A percentile compares a stretch with the other conserved stretches of the same genome.
phyloP scores from a whole-genome alignment of 2,888 invertebrate species.

The Xestobium rufovillosum region DNA sequence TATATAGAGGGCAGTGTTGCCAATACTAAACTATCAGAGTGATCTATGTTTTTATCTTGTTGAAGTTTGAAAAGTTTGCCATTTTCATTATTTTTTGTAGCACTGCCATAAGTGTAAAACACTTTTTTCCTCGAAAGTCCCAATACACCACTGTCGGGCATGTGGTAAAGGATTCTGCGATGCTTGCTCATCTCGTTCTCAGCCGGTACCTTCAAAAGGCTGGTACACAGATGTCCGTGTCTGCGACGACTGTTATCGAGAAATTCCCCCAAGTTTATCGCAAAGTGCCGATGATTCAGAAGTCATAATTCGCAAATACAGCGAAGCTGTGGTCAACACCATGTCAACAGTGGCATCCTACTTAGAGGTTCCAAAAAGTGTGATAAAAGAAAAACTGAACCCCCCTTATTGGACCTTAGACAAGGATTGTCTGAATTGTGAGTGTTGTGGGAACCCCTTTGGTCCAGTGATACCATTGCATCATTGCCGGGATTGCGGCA shows the following conservation, averaged over 20 bases:
- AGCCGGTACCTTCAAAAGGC: constrained; percentile 63
- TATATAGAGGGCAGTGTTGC: no score
- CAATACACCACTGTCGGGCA: constrained; percentile 68
- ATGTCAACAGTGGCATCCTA: constrained; percentile 63
- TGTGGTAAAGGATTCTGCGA: constrained; percentile 78
- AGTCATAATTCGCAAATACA: constrained; percentile 54
- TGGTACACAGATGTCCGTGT: constrained; percentile 67
- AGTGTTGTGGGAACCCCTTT: constrained; percentile 57
- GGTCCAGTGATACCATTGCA: constrained; percentile 48
- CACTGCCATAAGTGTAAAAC: constrained; percentile 58
- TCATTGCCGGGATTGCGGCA: constrained; percentile 66
- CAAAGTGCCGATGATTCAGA: constrained; percentile 31
- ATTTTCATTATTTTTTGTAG: no score
- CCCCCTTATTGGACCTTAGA: constrained; percentile 79
- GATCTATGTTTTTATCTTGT: no score
- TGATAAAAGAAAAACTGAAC: constrained; percentile 67
- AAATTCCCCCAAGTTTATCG: constrained; percentile 35
- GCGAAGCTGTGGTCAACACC: constrained; percentile 67
- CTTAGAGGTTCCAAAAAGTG: constrained; percentile 66
- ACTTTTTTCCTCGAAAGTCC: constrained; percentile 48
- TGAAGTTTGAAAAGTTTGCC: no score
- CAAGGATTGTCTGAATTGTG: constrained; percentile 57
- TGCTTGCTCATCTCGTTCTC: constrained; percentile 56
- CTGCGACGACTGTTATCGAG: constrained; percentile 58
- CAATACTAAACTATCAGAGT: no score